phyloP scores from a whole-genome alignment of 1,140 invertebrate genomes.

The Drosophila nannoptera region DNA sequence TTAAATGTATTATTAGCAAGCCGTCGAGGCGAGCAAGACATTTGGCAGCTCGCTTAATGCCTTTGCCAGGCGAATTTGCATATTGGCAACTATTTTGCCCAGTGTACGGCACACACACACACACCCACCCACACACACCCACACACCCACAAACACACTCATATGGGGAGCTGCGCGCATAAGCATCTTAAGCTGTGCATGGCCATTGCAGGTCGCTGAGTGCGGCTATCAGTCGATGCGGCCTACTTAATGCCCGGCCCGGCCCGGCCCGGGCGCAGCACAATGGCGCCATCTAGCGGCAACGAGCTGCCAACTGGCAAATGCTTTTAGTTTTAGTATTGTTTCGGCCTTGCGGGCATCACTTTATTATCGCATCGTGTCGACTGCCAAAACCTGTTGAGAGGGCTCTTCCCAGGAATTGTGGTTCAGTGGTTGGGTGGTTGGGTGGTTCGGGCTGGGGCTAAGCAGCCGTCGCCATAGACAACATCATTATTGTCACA shows the following conservation, averaged over 20 bases:
- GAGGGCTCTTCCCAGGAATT: background rate
- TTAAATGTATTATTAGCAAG: background rate
- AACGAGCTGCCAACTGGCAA: background rate
- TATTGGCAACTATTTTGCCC: background rate
- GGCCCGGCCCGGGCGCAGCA: conserved; percentile 24
- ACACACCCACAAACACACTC: background rate
- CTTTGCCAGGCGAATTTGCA: background rate
- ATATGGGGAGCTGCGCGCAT: conserved; percentile 21
- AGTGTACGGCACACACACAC: conserved; percentile 12
- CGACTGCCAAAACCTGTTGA: conserved; percentile 32
- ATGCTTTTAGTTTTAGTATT: conserved; percentile 3
- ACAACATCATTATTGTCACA: conserved; percentile 63
- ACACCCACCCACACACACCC: conserved; percentile 2
- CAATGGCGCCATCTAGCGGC: conserved; percentile 5
- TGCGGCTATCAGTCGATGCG: conserved; percentile 17
- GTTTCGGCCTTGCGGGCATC: conserved; percentile 10
- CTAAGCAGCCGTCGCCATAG: conserved; percentile 29
- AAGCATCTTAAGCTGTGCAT: conserved; percentile 32
- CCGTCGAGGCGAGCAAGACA: background rate
- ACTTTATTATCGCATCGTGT: conserved; percentile 34
- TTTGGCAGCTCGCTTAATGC: background rate
- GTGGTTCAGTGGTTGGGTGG: background rate
- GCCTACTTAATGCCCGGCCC: conserved; percentile 31
- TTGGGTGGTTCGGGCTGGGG: background rate
- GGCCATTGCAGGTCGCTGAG: conserved; percentile 2